Conservation (phyloP, 2,797 vertebrate species). For the Triplophysa yarkandensis region DNA sequence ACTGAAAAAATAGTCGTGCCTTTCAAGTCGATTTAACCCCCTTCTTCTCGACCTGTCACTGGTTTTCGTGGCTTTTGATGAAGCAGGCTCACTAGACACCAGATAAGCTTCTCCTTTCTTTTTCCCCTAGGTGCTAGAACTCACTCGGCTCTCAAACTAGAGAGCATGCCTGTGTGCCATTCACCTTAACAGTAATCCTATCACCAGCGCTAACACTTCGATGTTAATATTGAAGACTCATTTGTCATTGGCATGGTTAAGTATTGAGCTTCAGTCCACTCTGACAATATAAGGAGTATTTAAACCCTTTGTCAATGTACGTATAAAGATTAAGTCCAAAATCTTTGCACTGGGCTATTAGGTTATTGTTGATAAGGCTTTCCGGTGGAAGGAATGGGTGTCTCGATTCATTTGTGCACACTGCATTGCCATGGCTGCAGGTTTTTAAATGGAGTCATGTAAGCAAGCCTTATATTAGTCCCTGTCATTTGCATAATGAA, state of each 20-base stretch:
- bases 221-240: constrained; percentile 15
- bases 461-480: constrained; percentile 65
- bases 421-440: constrained; percentile 65
- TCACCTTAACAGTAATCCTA: constrained; percentile 29
- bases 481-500: constrained; percentile 77
- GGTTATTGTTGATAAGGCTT: constrained; percentile 21
- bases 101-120: constrained; percentile 45
- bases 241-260: neutral
- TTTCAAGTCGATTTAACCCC: constrained; percentile 49
- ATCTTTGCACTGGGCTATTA: neutral
- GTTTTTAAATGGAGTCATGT: constrained; percentile 78
- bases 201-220: constrained; percentile 19
- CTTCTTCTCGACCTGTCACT: constrained; percentile 47
- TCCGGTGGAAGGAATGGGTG: constrained; percentile 56
- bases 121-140: constrained; percentile 39
- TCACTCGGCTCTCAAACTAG: constrained; percentile 37
- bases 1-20: constrained; percentile 53
- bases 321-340: neutral
- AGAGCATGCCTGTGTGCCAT: constrained; percentile 13
- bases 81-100: constrained; percentile 45
- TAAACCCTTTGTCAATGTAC: neutral
- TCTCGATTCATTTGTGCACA: constrained; percentile 67
- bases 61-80: constrained; percentile 48
- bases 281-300: constrained; percentile 1
- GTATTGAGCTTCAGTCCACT: constrained; percentile 1